Evolutionary conservation across 2,888 invertebrate genomes (phyloP), one percentile per base, ranked within the genome.

Genomic region (Flabesymbios commensalis): DNA sequence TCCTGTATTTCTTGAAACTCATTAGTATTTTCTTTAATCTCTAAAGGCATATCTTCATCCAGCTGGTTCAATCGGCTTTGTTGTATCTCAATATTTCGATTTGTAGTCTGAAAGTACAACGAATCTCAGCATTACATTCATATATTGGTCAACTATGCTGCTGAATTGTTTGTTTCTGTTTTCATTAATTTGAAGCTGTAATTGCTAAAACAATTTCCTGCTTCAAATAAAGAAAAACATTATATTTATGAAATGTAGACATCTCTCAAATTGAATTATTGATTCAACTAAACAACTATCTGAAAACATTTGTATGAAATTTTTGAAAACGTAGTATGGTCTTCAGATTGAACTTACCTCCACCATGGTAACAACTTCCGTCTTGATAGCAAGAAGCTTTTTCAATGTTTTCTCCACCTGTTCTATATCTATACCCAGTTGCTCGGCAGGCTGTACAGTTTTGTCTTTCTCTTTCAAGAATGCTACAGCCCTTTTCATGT

Each of bases 401-500:
- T 71, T 72, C 28, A 72, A 48, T 0, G 75, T 76, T 48, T 75
- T 73, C 45, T 71, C 61, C 32, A 65, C 56, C 19, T 57, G 48
- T 42, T 63, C 63, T 22, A 45, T 56, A 24, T 55, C 56, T n/a
- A 61, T 56, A 7, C 19, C 55, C 32, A 65, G 57, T 14, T 52
- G 53, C 5, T 69, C 67, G 55, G 71, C 70, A 0, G 71, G 67
- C 7, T 72, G 71, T 32, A 78, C 57, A 3, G 63, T 55, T 0
- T 71, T 69, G 48, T 75, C 72, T 56, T 75, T 77, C 42, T 72
- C 65, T 55, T 76, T 74, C 41, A 80, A 64, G 75, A 75, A 78
- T 4, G 63, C 63, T 22, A 74, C 68, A 3, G 74, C 71, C 52
- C 74, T 72, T 22, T 61, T 67, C 2, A 79, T 65, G 29, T 73